Evolutionary conservation across 2,888 invertebrate species (phyloP), one percentile per base, ranked within the genome.

Genomic region (Saturnia pavonia): DNA sequence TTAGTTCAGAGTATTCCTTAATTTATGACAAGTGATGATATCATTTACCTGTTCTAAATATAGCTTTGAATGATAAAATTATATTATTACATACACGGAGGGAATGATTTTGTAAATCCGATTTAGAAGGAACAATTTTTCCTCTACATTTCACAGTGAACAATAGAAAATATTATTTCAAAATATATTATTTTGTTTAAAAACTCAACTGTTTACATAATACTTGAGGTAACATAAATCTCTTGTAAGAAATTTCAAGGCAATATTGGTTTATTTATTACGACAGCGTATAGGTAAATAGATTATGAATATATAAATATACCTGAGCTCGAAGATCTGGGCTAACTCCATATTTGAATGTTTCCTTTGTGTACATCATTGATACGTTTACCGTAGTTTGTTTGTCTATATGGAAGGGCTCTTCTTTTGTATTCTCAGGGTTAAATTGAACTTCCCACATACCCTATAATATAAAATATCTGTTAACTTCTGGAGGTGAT

Each of bases 361-460:
- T 88, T 60, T 91, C 94, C 72, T 94, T 95, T 65, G 91, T 91
- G 80, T 91, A 94, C 97, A 97, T 97, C 45, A 48, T 48, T 48
- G 45, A 14, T 16, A 48, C 2, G 14, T 48, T 14, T 48, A 48
- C 16, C 14, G 90, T 91, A n/a, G 93, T 92, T 0, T 86, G 88
- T 16, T 87, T 86, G 57, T 93, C 92, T 16, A 96, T 73, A 80
- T 95, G 94, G 91, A 99, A 99, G 1, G 95, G 94, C 70, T 90
- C 93, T 0, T 95, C 91, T n/a, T 73, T 77, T 0, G 98, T 98
- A 1, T 78, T 48, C 0, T 81, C 78, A 0, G 91, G 82, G 34
- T 96, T 84, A 82, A 98, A 99, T 77, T 96, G 94, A 48, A 94
- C 84, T 66, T 91, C 86, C 97, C 98, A 98, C 54, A 94, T 92